Evolutionary conservation across 2,888 invertebrate species (phyloP), one percentile per base, ranked within the genome.

Genomic region (Oscheius myriophilus): DNA sequence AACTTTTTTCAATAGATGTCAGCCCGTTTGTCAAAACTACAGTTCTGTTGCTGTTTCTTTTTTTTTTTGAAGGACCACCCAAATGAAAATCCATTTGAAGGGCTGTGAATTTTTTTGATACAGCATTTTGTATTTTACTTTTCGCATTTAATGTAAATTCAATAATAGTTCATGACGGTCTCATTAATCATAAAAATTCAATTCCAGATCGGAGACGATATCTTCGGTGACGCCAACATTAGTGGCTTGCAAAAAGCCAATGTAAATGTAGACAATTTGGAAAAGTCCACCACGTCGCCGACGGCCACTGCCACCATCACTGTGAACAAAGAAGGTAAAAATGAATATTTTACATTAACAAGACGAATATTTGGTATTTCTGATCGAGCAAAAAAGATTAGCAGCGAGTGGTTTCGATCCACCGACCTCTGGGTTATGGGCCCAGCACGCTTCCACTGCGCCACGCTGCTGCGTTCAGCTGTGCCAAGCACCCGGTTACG

Each of bases 241-340:
- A 87, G 91, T 45, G 90, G 92, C 83, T 90, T 96, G 58, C 88
- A 90, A 80, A 87, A 89, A 23, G 88, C 90, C 73, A 90, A 91
- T 23, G 90, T 96, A 14, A 89, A 93, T 86, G 90, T 84, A n/a
- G 67, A 67, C 11, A 23, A 61, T 2, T 61, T 81, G 42, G 67
- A 71, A 41, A 76, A 73, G 41, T 74, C 74, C 41, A 63, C 68
- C 3, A 73, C 55, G 3, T 87, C 89, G 9, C 89, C 91, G 12
- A 94, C 93, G 33, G 96, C 96, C 21, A 91, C 94, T 75, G 97
- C 96, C 1, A 92, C 94, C 86, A 96, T 97, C 81, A 91, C 91
- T 70, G 96, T 97, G 0, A 91, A 92, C 67, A 91, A 92, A 68
- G 90, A 89, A 72, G 89, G 89, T 88, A 78, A n/a, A n/a, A n/a